Evolutionary conservation across 2,113 vertebrate genomes (phyloP).

Genomic region (Piaya cayana): DNA sequence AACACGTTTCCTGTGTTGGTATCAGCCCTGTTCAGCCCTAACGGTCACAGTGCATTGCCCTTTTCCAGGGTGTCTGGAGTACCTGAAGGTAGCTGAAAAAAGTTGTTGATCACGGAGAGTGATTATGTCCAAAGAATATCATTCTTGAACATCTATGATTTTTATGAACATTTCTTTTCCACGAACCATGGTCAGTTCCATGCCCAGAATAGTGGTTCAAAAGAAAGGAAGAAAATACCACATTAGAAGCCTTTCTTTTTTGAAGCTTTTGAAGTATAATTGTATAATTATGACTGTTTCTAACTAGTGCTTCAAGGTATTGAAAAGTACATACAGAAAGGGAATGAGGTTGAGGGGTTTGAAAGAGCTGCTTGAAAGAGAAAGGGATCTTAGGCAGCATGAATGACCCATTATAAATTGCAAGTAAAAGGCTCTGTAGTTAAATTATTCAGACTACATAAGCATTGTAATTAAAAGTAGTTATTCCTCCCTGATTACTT

Average conservation of each 20-base stretch:
- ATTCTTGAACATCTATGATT: not conserved
- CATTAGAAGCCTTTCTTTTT: not conserved
- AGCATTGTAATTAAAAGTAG: constrained; percentile 1
- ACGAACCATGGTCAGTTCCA: not conserved
- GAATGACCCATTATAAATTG: not conserved
- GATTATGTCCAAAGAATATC: not conserved
- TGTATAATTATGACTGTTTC: not conserved
- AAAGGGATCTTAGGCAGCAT: not conserved
- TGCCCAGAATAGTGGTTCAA: not conserved
- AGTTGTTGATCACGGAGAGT: not conserved
- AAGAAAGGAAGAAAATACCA: not conserved
- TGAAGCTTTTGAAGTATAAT: not conserved
- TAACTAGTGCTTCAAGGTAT: not conserved
- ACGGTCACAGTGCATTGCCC: not conserved
- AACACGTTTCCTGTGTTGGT: not conserved
- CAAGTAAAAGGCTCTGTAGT: not conserved
- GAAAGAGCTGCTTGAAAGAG: not conserved
- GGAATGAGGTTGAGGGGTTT: not conserved
- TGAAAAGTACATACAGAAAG: constrained; percentile 22
- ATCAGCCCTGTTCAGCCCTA: not conserved
- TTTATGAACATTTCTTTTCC: not conserved
- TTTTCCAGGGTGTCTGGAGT: not conserved
- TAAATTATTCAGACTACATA: not conserved
- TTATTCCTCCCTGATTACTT: not conserved
- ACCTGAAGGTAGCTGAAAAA: too few species aligned